Percentiles rank a stretch among this genome's conserved stretches.
Conservation (phyloP, 2,797 vertebrate genomes). For the Alauda arvensis region DNA sequence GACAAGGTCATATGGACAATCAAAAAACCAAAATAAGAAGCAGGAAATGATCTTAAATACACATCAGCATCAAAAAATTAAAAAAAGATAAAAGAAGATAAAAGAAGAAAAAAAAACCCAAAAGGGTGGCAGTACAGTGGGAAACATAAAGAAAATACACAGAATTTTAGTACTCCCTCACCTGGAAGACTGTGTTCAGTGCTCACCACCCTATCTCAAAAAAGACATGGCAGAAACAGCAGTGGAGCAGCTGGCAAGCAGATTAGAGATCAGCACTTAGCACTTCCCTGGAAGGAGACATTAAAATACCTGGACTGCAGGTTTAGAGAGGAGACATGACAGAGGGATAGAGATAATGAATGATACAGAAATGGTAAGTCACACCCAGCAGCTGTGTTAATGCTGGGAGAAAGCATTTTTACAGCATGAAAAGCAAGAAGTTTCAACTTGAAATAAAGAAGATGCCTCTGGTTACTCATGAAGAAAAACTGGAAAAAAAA, state of each 20-base stretch:
- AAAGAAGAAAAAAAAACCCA: background rate
- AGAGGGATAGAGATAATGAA: conserved; percentile 51
- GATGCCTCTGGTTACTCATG: background rate
- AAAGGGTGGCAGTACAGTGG: background rate
- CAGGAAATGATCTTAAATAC: background rate
- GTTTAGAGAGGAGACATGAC: conserved; percentile 51
- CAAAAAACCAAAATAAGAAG: background rate
- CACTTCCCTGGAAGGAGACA: conserved; percentile 49
- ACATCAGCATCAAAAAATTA: background rate
- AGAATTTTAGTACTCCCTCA: conserved; percentile 45
- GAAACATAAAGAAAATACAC: background rate
- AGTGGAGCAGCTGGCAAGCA: conserved; percentile 48
- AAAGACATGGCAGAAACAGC: conserved; percentile 55
- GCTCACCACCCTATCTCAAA: conserved; percentile 59
- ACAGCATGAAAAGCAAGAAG: background rate
- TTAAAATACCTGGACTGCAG: conserved; percentile 43
- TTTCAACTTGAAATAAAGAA: background rate
- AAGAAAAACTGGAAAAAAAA: background rate
- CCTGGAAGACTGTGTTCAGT: conserved; percentile 48
- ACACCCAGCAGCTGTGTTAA: conserved; percentile 7
- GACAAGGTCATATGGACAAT: background rate
- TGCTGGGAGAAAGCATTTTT: background rate
- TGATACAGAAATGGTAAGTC: conserved; percentile 11
- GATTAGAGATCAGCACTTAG: conserved; percentile 40
- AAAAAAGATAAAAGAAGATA: background rate